Evolutionary conservation across 2,797 vertebrate genomes (phyloP), one percentile per base, ranked within the genome.

Genomic region (Galago senegalensis): DNA sequence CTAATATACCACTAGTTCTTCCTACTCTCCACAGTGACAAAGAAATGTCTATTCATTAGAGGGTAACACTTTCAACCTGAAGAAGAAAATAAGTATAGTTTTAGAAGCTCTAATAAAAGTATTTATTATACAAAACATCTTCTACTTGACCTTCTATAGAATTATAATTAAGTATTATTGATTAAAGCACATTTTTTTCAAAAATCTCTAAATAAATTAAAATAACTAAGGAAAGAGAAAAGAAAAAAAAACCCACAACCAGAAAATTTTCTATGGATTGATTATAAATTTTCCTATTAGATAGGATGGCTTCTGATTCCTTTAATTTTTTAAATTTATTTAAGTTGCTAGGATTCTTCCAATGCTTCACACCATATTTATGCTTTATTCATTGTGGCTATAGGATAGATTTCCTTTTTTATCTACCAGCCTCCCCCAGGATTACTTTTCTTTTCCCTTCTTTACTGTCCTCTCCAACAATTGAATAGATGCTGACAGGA

Each of bases 181-280:
- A 49, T 80, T 61, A 43, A 72, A 87, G 23, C 4, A 81, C 5
- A 79, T 3, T 5, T 79, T 88, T 92, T 86, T 46, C 16, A 58
- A 61, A 81, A 72, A 18, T 1, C 27, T 18, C 31, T 40, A 87
- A 53, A 72, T 61, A 20, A 88, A 89, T 91, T 21, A n/a, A 63
- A 34, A 37, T 46, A 77, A 53, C 23, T 60, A 14, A 37, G 70
- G 4, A 83, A 40, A 49, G 4, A 29, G 40, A 61, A 23, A 7
- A 53, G 13, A 46, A 49, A 69, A 83, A 79, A 53, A 86, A 61
- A 75, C 3, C 2, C 3, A 34, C 27, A 77, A 49, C 46, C 18
- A 73, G 43, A 80, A 83, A 75, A 61, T 53, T 65, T 79, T 75
- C 18, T 92, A 31, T 88, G 56, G 37, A 43, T 72, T 94, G n/a